Evolutionary conservation across 2,113 vertebrate genomes (phyloP).

Genomic region (Cyanistes caeruleus): DNA sequence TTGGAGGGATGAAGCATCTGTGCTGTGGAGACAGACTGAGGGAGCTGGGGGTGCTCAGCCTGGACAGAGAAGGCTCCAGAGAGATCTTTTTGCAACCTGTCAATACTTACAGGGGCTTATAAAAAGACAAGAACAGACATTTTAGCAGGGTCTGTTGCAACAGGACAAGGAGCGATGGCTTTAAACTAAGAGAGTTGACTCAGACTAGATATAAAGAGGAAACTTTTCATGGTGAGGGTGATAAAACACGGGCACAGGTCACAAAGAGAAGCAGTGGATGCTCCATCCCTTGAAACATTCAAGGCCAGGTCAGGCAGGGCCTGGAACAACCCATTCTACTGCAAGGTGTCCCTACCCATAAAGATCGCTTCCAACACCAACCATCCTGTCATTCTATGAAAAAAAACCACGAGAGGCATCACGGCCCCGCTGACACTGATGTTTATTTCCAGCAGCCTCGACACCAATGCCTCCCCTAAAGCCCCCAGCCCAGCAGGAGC

Average conservation of each 20-base stretch:
- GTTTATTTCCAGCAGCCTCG: background rate
- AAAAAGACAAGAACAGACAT: background rate
- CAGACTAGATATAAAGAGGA: background rate
- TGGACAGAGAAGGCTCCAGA: background rate
- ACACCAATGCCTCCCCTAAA: rapidly evolving
- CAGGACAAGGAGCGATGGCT: background rate
- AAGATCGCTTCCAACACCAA: background rate
- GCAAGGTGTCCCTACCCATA: background rate
- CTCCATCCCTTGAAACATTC: background rate
- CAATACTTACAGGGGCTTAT: background rate
- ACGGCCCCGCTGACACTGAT: rapidly evolving
- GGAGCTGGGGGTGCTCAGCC: background rate
- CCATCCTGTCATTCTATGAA: rapidly evolving
- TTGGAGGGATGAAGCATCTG: background rate
- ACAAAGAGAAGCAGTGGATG: background rate
- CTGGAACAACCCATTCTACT: background rate
- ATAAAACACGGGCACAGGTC: background rate
- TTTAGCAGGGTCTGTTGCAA: background rate
- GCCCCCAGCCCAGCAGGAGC: rapidly evolving
- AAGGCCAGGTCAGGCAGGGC: rapidly evolving
- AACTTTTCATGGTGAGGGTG: background rate
- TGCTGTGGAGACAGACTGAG: background rate
- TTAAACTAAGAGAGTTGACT: background rate
- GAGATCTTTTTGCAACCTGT: background rate
- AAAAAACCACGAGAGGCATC: rapidly evolving